Evolutionary conservation across 2,888 invertebrate genomes (phyloP).

Genomic region (Artemia sinica): DNA sequence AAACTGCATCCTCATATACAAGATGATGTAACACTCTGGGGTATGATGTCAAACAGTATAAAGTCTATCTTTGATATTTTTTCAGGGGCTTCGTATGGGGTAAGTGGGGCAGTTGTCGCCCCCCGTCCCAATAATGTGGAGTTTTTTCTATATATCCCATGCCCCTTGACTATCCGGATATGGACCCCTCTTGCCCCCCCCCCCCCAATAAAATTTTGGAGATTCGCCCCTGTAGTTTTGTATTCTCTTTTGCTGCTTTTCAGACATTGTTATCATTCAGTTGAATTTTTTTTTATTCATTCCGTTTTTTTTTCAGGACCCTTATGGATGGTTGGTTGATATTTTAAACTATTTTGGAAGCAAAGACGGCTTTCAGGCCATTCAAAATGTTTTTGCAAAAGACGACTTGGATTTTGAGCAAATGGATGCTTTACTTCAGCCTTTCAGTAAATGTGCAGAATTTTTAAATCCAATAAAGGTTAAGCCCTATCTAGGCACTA

Average conservation of each 20-base stretch:
- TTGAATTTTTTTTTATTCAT: slow-evolving; percentile 22
- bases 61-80: no score
- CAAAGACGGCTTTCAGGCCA: slow-evolving; percentile 32
- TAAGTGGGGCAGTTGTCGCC: no score
- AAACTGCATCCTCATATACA: no score
- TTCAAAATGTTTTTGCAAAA: slow-evolving; percentile 28
- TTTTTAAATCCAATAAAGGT: slow-evolving; percentile 27
- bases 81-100: no score
- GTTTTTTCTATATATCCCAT: no score
- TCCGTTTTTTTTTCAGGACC: slow-evolving; percentile 27
- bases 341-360: slow-evolving; percentile 35
- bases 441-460: slow-evolving; percentile 34
- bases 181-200: no score
- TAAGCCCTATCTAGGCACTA: slow-evolving; percentile 31
- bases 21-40: no score
- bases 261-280: not conserved
- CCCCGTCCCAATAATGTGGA: no score
- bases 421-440: slow-evolving; percentile 33
- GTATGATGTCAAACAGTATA: no score
- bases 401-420: slow-evolving; percentile 32
- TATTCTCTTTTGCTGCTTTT: slow-evolving; percentile 9
- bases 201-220: no score
- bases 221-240: no score
- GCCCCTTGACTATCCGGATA: no score
- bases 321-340: slow-evolving; percentile 35